phyloP scores from a whole-genome alignment of 1,140 invertebrate genomes.

The Phymastichus coffea region DNA sequence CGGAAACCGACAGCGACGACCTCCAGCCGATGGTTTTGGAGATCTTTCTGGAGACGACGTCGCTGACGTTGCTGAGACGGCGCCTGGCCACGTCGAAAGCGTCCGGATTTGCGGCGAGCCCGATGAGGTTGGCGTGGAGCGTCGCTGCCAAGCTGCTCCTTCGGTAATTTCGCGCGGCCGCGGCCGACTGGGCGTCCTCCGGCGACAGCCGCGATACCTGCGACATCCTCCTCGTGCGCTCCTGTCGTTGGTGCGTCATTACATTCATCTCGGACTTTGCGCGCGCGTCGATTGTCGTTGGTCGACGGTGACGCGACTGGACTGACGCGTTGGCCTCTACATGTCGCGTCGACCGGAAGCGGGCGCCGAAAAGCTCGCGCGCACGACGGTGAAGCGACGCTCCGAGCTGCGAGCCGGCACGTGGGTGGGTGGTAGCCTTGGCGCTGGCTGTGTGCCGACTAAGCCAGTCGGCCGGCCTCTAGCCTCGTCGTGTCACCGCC shows the following conservation, averaged over 20 bases:
- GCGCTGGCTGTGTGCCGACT: not conserved
- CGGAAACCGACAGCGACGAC: conserved; percentile 53
- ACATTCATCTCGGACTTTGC: not conserved
- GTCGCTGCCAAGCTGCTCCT: conserved; percentile 42
- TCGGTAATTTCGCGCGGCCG: conserved; percentile 23
- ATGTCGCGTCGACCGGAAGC: too few relatives aligned
- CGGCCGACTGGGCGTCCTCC: not conserved
- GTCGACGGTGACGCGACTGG: too few relatives aligned
- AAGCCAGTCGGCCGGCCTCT: too few relatives aligned
- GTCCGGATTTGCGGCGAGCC: conserved; percentile 29
- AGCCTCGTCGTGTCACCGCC: too few relatives aligned
- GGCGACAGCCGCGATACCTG: not conserved
- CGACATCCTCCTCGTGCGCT: not conserved
- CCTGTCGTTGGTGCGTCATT: too few relatives aligned
- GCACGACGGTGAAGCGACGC: too few relatives aligned
- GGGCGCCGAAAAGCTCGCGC: too few relatives aligned
- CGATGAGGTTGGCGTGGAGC: conserved; percentile 42
- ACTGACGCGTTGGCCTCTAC: too few relatives aligned
- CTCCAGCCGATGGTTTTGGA: conserved; percentile 73
- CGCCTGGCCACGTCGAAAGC: conserved; percentile 48
- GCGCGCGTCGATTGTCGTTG: too few relatives aligned
- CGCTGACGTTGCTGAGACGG: conserved; percentile 70
- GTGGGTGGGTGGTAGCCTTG: not conserved
- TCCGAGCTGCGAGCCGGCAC: too few relatives aligned
- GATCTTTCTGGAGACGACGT: conserved; percentile 68